These are phyloP conservation scores for Athene noctua DNA, from an alignment of 2,113 vertebrate species.

Conservation along the genomic window DNA sequence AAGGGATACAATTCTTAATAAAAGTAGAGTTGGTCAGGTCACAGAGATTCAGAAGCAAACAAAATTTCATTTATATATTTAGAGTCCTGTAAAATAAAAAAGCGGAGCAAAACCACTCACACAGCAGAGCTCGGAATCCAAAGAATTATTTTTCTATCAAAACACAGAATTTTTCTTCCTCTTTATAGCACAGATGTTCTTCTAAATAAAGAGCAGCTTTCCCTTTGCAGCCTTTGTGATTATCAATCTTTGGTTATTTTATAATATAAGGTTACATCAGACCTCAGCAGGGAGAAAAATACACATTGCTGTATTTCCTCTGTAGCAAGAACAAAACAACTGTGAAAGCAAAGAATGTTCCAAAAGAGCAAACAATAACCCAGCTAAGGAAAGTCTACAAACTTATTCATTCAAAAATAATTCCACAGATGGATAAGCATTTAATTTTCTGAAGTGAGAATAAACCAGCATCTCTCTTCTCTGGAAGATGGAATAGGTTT, in stretches of 20 bases:
- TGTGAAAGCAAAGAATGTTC: background rate
- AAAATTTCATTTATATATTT: background rate
- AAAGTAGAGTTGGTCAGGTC: conserved; percentile 7
- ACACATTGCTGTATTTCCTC: conserved; percentile 24
- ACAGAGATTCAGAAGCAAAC: background rate
- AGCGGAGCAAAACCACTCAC: background rate
- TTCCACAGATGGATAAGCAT: conserved; percentile 38
- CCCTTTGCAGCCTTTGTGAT: conserved; percentile 20
- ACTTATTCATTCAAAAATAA: conserved; percentile 39
- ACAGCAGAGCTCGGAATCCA: background rate
- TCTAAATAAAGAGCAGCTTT: background rate
- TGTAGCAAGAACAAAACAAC: conserved; percentile 13
- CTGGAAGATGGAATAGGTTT: background rate
- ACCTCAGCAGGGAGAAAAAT: conserved; percentile 44
- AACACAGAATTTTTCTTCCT: background rate
- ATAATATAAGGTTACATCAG: conserved; percentile 22
- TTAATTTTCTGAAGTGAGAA: conserved; percentile 26
- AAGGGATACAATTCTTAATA: background rate
- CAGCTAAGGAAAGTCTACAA: background rate
- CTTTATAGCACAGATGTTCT: background rate
- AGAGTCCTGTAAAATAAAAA: background rate
- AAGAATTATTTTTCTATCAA: background rate
- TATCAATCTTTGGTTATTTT: conserved; percentile 48
- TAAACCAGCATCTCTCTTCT: conserved; percentile 7
- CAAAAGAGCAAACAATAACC: conserved; percentile 4